Base-by-base conservation (phyloP, 1,140 invertebrate genomes). In the Latrodectus geometricus region DNA sequence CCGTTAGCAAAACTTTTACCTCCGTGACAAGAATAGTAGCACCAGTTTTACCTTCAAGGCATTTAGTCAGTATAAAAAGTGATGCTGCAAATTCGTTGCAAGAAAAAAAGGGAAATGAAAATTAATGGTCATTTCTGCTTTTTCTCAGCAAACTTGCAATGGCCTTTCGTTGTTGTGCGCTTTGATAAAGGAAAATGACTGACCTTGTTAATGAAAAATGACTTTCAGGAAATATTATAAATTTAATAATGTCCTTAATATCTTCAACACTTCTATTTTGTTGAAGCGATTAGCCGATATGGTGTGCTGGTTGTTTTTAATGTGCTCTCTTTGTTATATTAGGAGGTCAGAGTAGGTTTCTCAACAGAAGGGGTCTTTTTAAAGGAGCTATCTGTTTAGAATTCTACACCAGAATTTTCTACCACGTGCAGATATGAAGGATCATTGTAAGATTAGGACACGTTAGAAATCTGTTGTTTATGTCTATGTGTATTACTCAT, bases 1-100 rank as follows among this genome's bases (percentile, higher is more conserved):
- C 72, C 72, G 72, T 50, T 50, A 73, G 72, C 72, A 49, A 73
- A 73, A 73, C 72, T 73, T 73, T 70, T 50, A 49, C 72, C 72
- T 49, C 21, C 72, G 72, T 73, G 72, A 73, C 72, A 14, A 73
- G 72, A 73, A 73, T 73, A 73, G 72, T 8, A 49, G 17, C 72
- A 49, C n/a, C 48, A 50, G 68, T 35, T 35, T 35, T 7, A 69
- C 9, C 35, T 73, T 49, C 72, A 11, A 17, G 72, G 72, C 35
- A 50, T 48, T 73, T 73, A 73, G 72, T 48, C 48, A 14, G 12
- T 50, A 73, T 15, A 49, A 49, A 49, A 48, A 35, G 15, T 73
- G 8, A 49, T 4, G n/a, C 68, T 69, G 9, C 68, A n/a, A 23
- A 23, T n/a, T 35, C 35, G 54, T 3, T 17, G 54, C 11, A 61